Percentiles rank a stretch among this genome's conserved stretches.
Conservation (phyloP, 2,113 vertebrate genomes). For the Chascanopsetta lugubris region DNA sequence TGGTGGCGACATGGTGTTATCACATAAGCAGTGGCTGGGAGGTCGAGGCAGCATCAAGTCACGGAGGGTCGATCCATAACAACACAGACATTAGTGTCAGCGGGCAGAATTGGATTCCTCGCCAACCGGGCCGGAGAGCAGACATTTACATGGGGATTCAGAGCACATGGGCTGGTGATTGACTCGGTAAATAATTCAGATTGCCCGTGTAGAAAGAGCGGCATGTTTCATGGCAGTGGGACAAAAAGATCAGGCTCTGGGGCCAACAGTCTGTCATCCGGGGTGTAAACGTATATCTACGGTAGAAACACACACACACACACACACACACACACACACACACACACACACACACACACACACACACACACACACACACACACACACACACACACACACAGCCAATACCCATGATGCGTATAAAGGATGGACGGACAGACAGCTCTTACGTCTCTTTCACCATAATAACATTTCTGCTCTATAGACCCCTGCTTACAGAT, state of each 20-base stretch:
- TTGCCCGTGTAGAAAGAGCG: conserved; percentile 40
- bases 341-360: conserved; percentile 1
- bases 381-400: background rate
- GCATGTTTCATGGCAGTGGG: conserved; percentile 39
- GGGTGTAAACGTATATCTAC: conserved; percentile 15
- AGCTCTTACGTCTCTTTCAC: background rate
- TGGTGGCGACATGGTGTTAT: background rate
- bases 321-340: background rate
- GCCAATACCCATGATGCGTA: no score
- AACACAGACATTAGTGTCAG: conserved; percentile 56
- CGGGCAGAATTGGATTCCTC: conserved; percentile 38
- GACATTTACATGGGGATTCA: conserved; percentile 54
- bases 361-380: conserved; percentile 1
- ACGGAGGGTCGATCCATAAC: conserved; percentile 48
- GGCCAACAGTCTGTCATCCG: conserved; percentile 46
- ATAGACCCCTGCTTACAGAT: background rate
- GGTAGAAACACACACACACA: background rate
- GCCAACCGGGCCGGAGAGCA: conserved; percentile 40
- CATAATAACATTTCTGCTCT: background rate
- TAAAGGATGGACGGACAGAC: background rate
- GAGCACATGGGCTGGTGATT: conserved; percentile 52
- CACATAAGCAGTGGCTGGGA: conserved; percentile 18
- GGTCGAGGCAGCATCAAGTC: conserved; percentile 37
- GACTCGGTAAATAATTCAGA: conserved; percentile 74
- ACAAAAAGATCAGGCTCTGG: conserved; percentile 35